Conservation (phyloP, 2,113 vertebrate species). For the Zosterops hypoxanthus region DNA sequence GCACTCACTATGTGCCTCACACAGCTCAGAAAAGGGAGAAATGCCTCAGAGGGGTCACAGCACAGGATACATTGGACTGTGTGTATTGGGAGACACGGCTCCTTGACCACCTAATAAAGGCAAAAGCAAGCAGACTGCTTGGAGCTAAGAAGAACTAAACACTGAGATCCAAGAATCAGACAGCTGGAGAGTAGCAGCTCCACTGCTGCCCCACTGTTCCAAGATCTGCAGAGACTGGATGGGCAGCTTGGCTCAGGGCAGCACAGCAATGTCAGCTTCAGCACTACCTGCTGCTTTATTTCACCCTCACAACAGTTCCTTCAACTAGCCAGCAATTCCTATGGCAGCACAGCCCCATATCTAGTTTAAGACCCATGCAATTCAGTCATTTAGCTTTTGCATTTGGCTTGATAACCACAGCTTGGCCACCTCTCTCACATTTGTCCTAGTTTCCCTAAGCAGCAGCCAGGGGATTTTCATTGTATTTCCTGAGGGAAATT, state of each 20-base stretch:
- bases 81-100: accelerated
- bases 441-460: neutral
- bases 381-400: neutral
- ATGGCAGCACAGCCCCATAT: neutral
- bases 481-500: neutral
- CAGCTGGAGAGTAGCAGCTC: neutral
- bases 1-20: neutral
- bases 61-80: neutral
- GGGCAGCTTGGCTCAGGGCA: neutral
- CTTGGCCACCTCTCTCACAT: neutral
- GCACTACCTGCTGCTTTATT: neutral
- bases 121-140: neutral
- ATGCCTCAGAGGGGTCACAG: neutral
- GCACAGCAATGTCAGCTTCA: neutral
- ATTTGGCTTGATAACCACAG: neutral
- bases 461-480: neutral
- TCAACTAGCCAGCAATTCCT: neutral
- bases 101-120: neutral
- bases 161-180: neutral
- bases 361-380: neutral
- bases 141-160: neutral
- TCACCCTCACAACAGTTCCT: neutral
- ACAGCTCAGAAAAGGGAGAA: neutral
- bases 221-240: neutral
- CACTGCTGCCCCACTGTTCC: neutral